Evolutionary conservation across 53 echinoderm and acorn worm genomes (phyloP).

Genomic region (Mesocentrotus franciscanus): DNA sequence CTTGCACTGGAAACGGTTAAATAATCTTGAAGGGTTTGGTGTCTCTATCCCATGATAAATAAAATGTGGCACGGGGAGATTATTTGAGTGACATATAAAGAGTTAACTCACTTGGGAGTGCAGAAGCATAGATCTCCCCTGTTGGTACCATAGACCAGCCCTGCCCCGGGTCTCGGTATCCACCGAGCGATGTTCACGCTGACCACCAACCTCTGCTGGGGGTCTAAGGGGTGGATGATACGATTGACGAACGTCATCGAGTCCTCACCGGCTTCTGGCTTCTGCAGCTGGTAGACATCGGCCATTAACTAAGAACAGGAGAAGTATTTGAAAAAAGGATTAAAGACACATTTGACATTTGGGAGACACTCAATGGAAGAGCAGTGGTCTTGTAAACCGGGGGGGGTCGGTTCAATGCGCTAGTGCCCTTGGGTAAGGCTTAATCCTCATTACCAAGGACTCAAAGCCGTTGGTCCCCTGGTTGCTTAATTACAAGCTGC

Average conservation of each 20-base stretch:
- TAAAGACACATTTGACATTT: too few relatives aligned
- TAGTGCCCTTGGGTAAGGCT: too few relatives aligned
- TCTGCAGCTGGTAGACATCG: constrained; percentile 81
- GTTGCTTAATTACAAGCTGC: too few relatives aligned
- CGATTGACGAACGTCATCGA: constrained; percentile 77
- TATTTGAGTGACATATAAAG: not conserved
- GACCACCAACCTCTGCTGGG: constrained; percentile 73
- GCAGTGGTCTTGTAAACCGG: too few relatives aligned
- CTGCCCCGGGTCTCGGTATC: constrained; percentile 86
- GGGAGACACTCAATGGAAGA: too few relatives aligned
- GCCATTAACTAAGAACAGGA: constrained; percentile 76
- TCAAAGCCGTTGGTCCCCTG: too few relatives aligned
- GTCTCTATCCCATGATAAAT: too few relatives aligned
- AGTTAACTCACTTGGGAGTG: constrained; percentile 77
- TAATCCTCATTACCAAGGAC: too few relatives aligned
- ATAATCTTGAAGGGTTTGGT: too few relatives aligned
- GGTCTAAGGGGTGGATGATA: constrained; percentile 74
- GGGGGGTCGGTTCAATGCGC: too few relatives aligned
- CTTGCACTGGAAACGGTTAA: too few relatives aligned
- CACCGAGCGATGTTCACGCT: constrained; percentile 92
- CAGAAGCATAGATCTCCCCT: constrained; percentile 91
- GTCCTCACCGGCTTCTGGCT: constrained; percentile 80
- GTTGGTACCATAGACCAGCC: constrained; percentile 93
- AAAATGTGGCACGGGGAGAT: too few relatives aligned
- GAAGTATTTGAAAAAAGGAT: not conserved